phyloP scores from a whole-genome alignment of 1,140 invertebrate genomes.

The Camponotus vicinus region DNA sequence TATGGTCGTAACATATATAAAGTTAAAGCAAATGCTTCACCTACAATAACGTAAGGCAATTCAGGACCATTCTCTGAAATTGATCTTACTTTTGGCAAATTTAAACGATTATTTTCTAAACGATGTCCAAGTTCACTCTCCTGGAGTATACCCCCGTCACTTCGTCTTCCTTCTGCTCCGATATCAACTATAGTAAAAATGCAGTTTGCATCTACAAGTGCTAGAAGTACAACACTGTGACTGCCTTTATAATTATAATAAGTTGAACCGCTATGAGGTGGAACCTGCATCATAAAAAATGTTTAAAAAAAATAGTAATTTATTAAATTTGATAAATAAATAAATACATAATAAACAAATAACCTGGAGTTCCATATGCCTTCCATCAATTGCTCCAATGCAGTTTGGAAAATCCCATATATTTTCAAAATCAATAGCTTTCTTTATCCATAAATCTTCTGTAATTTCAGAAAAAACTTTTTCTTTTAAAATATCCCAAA shows the following conservation, averaged over 20 bases:
- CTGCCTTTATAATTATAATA: background rate
- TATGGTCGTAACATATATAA: background rate
- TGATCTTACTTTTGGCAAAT: background rate
- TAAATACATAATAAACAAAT: background rate
- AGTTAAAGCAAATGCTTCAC: constrained; percentile 16
- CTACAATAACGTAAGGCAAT: constrained; percentile 1
- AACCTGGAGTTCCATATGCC: background rate
- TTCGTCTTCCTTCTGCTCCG: no score
- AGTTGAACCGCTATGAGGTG: background rate
- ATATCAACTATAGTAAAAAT: constrained; percentile 13
- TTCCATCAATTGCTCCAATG: constrained; percentile 9
- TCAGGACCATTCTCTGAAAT: background rate
- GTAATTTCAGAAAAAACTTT: constrained; percentile 1
- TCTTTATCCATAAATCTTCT: background rate
- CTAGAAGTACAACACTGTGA: constrained; percentile 4
- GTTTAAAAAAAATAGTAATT: background rate
- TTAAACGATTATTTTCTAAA: background rate
- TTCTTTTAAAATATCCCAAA: background rate
- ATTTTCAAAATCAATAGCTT: background rate
- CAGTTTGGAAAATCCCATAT: constrained; percentile 16
- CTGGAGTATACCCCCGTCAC: background rate
- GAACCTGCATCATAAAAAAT: background rate
- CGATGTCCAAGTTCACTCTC: background rate
- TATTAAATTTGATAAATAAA: background rate
- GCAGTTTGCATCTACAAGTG: background rate